Evolutionary conservation across 1,140 invertebrate species (phyloP).

Genomic region (Eriocheir sinensis): DNA sequence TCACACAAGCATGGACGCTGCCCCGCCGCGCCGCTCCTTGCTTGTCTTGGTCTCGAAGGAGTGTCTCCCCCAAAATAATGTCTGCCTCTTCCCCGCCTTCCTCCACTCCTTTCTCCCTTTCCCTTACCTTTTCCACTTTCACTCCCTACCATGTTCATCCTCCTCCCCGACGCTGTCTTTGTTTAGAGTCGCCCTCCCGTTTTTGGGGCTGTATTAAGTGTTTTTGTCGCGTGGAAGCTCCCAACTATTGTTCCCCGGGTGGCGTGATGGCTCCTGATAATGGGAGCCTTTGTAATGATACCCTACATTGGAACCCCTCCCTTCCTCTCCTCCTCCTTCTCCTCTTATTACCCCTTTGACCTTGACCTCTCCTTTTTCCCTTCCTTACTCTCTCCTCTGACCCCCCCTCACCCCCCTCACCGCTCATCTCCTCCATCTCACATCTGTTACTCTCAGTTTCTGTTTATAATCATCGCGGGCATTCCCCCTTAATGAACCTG

Average conservation of each 20-base stretch:
- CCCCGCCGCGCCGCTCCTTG: background rate
- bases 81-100: background rate
- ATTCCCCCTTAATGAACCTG: background rate
- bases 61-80: background rate
- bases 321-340: background rate
- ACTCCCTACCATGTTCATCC: background rate
- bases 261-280: conserved; percentile 55
- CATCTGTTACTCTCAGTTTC: conserved; percentile 32
- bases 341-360: background rate
- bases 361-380: background rate
- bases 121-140: background rate
- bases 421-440: background rate
- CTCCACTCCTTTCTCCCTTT: background rate
- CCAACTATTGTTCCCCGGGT: conserved; percentile 47
- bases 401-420: background rate
- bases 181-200: conserved; percentile 28
- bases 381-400: background rate
- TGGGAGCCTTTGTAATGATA: conserved; percentile 54
- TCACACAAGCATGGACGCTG: background rate
- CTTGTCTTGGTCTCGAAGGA: background rate
- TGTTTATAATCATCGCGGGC: conserved; percentile 1
- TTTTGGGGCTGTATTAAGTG: conserved; percentile 60
- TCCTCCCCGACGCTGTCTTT: background rate
- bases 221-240: conserved; percentile 61
- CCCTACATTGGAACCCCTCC: conserved; percentile 50